Evolutionary conservation across 2,113 vertebrate species (phyloP), one percentile per base, ranked within the genome.

Genomic region (Crypturellus undulatus): DNA sequence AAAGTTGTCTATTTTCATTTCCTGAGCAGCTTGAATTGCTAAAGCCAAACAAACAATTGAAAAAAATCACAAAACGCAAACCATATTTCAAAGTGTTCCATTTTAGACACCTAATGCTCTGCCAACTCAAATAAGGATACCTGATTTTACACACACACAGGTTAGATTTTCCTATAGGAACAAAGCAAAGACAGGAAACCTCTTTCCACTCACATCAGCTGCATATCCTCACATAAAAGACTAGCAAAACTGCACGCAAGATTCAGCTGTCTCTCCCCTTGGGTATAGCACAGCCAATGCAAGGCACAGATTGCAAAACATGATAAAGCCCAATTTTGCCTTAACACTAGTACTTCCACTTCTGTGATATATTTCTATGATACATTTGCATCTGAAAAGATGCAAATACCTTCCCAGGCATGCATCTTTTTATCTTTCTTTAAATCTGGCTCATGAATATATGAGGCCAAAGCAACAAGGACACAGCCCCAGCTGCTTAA

Each of bases 1-100:
- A 82, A 89, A 94, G 28, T 60, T 88, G 94, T 93, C 95, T 97
- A 17, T 96, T 97, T 95, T 96, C 94, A 92, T 81, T 96, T 96
- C 94, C 95, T 94, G 78, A 94, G 32, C 52, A 72, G 36, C 26
- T 71, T 2, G 13, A 87, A 73, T 36, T 82, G 65, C n/a, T 62
- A 43, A 80, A 84, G 22, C 75, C 62, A 76, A 90, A 65, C 77
- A 54, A 79, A 65, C 77, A 54, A 79, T 2, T 80, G 28, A 51
- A 42, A 79, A 54, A 90, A 93, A 69, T 62, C 15, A 72, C 38
- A 81, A 79, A 79, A 87, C 4, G 10, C 15, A 49, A 84, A 63
- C 0, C 2, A 5, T 77, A 58, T 62, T 89, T 87, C 79, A 15
- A 90, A 86, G 36, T 6, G 16, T 45, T 87, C 14, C 30, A 45